Base-by-base conservation (phyloP, 2,888 invertebrate species). In the Morpho helenor region DNA sequence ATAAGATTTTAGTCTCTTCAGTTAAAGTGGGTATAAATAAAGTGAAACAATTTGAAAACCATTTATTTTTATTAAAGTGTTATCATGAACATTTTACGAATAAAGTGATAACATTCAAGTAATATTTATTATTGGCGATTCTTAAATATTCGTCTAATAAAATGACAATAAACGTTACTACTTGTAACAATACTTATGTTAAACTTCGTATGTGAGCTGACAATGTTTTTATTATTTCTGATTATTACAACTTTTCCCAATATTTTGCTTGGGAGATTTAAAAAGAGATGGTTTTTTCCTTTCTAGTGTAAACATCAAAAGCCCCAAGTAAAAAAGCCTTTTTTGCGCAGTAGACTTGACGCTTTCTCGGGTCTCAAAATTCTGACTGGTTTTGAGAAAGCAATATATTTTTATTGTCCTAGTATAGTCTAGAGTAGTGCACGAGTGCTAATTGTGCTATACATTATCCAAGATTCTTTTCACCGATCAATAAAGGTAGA, bases 351-450 rank as follows among this genome's bases (percentile, higher is more conserved):
- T n/a, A 52, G 23, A 31, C 22, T 16, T 46, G 8, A 40, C 41
- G 9, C 22, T 39, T 40, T 3, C 39, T 45, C 10, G 22, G 16
- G 46, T 9, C 41, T 45, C 51, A 49, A 49, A 55, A 31, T 46
- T 59, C 48, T 47, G 56, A 58, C 62, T 75, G 70, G 73, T 73
- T 75, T 74, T 68, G 69, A 68, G 76, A 78, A 80, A 80, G 77
- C 81, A 78, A 77, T 80, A 31, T 76, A 71, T 68, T 75, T 81
- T 76, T 90, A 90, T 90, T 90, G 90, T 90, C 89, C 81, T 84
- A 87, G 82, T 86, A 83, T 75, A 88, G 87, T 87, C 88, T 87
- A 87, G 80, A 79, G 76, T 84, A 79, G 77, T 80, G 81, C 78
- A 78, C 74, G 78, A 78, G 75, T 74, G 72, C 75, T 74, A 76